Evolutionary conservation across 2,797 vertebrate genomes (phyloP).

Genomic region (Macropodus opercularis): DNA sequence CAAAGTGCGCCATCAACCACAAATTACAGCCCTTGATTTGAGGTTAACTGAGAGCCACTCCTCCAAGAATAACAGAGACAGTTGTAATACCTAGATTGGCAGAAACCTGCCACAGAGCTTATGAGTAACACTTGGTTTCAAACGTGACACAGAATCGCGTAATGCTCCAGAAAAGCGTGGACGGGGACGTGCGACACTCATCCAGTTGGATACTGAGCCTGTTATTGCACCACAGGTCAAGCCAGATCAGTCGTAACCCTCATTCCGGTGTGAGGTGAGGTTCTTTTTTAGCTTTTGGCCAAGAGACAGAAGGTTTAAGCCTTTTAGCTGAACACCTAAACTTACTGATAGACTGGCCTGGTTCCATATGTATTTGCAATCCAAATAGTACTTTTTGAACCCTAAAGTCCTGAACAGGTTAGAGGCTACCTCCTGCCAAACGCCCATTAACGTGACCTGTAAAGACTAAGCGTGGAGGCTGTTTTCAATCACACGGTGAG

Average conservation of each 20-base stretch:
- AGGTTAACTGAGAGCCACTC: slow-evolving; percentile 86
- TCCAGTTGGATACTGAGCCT: slow-evolving; percentile 32
- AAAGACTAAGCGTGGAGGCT: slow-evolving; percentile 70
- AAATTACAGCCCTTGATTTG: slow-evolving; percentile 90
- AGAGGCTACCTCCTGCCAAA: slow-evolving; percentile 57
- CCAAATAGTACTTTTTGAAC: slow-evolving; percentile 47
- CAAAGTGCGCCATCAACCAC: slow-evolving; percentile 86
- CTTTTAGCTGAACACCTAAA: slow-evolving; percentile 42
- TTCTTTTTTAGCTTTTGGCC: slow-evolving; percentile 2
- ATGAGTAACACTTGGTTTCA: slow-evolving; percentile 63
- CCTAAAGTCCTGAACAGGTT: slow-evolving; percentile 42
- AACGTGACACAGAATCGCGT: slow-evolving; percentile 55
- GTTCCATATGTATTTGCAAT: slow-evolving; percentile 42
- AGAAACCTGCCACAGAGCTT: slow-evolving; percentile 75
- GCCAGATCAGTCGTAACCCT: slow-evolving; percentile 9
- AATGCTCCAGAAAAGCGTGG: slow-evolving; percentile 39
- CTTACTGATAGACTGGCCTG: slow-evolving; percentile 37
- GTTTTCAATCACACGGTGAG: slow-evolving; percentile 68
- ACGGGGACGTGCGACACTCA: slow-evolving; percentile 13
- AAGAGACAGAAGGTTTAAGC: slow-evolving; percentile 7
- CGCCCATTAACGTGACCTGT: slow-evolving; percentile 64
- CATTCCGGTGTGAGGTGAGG: slow-evolving; percentile 10
- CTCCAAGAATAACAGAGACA: slow-evolving; percentile 84
- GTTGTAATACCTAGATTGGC: slow-evolving; percentile 79
- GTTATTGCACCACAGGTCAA: slow-evolving; percentile 9